Evolutionary conservation across 2,113 vertebrate species (phyloP).

Genomic region (Axis porcinus): DNA sequence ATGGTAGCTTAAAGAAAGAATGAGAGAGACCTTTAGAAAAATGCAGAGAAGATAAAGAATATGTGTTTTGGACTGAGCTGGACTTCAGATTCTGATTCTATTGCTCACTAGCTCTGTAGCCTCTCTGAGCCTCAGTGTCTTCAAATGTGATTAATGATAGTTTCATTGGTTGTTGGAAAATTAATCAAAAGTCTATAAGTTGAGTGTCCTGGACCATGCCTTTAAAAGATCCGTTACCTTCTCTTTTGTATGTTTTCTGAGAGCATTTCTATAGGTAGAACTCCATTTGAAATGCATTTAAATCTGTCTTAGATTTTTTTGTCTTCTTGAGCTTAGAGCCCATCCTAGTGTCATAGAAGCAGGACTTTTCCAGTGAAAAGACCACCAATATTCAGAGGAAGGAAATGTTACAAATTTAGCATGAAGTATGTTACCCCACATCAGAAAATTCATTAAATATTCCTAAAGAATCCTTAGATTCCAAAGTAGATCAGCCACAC

Average conservation of each 20-base stretch:
- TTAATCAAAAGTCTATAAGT: not conserved
- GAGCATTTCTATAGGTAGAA: slow-evolving; percentile 47
- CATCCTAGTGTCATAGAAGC: not conserved
- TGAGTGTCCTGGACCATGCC: not conserved
- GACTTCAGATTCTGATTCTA: not conserved
- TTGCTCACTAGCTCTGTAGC: not conserved
- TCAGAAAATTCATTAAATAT: not conserved
- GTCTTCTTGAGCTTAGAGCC: not conserved
- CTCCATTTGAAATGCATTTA: slow-evolving; percentile 52
- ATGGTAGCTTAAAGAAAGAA: not conserved
- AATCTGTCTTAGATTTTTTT: slow-evolving; percentile 50
- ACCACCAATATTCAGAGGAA: not conserved
- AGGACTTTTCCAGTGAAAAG: not conserved
- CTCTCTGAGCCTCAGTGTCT: not conserved
- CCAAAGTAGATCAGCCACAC: not conserved
- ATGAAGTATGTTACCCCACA: not conserved
- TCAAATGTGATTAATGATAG: not conserved
- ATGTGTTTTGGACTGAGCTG: not conserved
- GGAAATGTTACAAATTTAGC: not conserved
- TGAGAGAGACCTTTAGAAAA: not conserved
- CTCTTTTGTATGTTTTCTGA: not conserved
- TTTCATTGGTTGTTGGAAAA: not conserved
- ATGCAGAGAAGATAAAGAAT: not conserved
- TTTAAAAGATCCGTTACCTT: not conserved
- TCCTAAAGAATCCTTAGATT: not conserved